Evolutionary conservation across 2,888 invertebrate species (phyloP).

Genomic region (Acrocyrtus sp.): DNA sequence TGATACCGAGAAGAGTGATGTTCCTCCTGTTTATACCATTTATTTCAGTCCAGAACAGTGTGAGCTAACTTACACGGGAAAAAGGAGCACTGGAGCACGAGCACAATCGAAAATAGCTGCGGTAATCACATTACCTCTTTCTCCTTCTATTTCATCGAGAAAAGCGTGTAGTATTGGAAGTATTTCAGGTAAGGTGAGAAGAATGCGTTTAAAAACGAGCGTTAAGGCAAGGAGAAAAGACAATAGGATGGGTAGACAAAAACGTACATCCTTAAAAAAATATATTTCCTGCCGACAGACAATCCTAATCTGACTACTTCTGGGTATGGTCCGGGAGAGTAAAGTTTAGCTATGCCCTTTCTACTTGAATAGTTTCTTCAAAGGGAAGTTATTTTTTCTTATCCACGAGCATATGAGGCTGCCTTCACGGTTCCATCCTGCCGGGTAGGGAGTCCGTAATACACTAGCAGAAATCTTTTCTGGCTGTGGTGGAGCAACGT

Average conservation of each 20-base stretch:
- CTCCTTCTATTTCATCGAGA: too few relatives aligned
- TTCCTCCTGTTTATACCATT: constrained; percentile 30
- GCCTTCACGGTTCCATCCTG: constrained; percentile 47
- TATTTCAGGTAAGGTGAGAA: not conserved
- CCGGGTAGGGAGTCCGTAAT: constrained; percentile 41
- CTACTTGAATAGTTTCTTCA: not conserved
- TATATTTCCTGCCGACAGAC: too few relatives aligned
- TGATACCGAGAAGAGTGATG: constrained; percentile 20
- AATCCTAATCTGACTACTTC: too few relatives aligned
- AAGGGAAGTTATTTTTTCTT: too few relatives aligned
- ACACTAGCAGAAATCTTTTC: constrained; percentile 39
- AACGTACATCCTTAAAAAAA: too few relatives aligned
- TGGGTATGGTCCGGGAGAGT: not conserved
- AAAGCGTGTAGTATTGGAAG: too few relatives aligned
- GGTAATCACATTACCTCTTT: not conserved
- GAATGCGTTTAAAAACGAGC: too few relatives aligned
- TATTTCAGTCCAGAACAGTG: too few relatives aligned
- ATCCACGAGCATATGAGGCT: constrained; percentile 15
- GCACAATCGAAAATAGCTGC: not conserved
- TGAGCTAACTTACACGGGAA: too few relatives aligned
- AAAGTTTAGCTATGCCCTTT: not conserved
- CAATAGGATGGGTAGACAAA: not conserved
- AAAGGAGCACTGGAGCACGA: too few relatives aligned
- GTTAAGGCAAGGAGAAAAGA: not conserved
- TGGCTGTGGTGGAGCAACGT: too few relatives aligned